Conservation (phyloP, 2,797 vertebrate genomes). For the Labeo calbasu region DNA sequence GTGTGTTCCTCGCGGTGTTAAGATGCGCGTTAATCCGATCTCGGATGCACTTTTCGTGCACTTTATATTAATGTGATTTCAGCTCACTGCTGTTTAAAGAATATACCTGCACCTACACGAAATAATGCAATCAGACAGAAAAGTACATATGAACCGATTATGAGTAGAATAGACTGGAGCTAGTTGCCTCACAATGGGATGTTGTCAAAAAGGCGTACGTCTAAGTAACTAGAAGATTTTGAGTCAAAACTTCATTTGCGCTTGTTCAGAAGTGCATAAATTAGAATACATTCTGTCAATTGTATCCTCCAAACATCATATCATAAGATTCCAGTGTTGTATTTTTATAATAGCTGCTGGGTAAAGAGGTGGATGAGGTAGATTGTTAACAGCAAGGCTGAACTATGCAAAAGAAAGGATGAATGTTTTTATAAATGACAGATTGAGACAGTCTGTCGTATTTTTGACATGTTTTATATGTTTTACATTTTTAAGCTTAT, state of each 20-base stretch:
- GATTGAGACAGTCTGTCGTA: background rate
- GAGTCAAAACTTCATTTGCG: background rate
- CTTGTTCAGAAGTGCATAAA: background rate
- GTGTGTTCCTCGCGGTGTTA: constrained; percentile 34
- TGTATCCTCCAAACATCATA: background rate
- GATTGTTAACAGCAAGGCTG: background rate
- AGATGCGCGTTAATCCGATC: constrained; percentile 33
- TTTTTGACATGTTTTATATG: background rate
- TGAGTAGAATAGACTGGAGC: constrained; percentile 6
- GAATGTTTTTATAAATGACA: background rate
- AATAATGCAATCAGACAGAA: constrained; percentile 28
- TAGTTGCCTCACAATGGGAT: background rate
- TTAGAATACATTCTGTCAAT: background rate
- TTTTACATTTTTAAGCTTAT: background rate
- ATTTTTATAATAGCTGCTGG: background rate
- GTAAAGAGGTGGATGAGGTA: background rate
- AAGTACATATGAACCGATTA: background rate
- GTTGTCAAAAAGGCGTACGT: background rate
- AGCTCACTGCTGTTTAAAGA: constrained; percentile 33
- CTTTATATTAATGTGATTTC: constrained; percentile 46
- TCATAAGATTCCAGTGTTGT: background rate
- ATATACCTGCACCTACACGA: constrained; percentile 19
- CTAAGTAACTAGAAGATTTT: background rate
- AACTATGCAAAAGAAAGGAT: background rate
- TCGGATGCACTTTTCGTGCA: constrained; percentile 38